Evolutionary conservation across 2,797 vertebrate species (phyloP).

Genomic region (Loris lydekkerianus): DNA sequence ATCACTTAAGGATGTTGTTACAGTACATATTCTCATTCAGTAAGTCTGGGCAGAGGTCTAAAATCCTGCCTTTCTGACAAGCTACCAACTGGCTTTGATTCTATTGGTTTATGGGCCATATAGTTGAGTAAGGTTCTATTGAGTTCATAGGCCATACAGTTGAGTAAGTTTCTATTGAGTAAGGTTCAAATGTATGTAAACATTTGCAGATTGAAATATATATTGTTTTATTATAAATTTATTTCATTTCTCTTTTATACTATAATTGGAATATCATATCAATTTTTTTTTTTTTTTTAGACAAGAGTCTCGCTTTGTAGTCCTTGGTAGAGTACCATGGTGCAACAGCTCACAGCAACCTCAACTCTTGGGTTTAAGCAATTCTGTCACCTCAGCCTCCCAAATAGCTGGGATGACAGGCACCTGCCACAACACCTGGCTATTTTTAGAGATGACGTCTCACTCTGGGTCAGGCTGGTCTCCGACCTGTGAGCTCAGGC

Average conservation of each 20-base stretch:
- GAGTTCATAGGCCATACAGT: background rate
- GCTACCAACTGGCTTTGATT: background rate
- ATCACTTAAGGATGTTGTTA: background rate
- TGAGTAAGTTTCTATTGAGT: background rate
- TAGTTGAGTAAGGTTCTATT: background rate
- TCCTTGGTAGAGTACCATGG: no score
- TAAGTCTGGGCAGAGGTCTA: background rate
- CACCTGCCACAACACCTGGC: no score
- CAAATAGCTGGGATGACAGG: no score
- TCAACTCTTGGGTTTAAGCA: no score
- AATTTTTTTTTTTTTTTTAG: background rate
- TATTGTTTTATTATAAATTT: background rate
- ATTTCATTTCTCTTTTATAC: constrained; percentile 29
- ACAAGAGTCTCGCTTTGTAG: no score
- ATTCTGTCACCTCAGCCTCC: no score
- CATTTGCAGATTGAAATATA: background rate
- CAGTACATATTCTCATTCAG: background rate
- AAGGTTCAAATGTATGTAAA: no score
- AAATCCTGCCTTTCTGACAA: background rate
- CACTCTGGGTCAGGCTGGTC: no score
- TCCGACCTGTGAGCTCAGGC: no score
- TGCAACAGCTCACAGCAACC: no score
- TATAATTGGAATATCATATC: background rate
- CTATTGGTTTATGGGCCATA: background rate
- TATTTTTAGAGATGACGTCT: no score